phyloP scores from a whole-genome alignment of 2,113 vertebrate genomes.

The Cisticola juncidis region DNA sequence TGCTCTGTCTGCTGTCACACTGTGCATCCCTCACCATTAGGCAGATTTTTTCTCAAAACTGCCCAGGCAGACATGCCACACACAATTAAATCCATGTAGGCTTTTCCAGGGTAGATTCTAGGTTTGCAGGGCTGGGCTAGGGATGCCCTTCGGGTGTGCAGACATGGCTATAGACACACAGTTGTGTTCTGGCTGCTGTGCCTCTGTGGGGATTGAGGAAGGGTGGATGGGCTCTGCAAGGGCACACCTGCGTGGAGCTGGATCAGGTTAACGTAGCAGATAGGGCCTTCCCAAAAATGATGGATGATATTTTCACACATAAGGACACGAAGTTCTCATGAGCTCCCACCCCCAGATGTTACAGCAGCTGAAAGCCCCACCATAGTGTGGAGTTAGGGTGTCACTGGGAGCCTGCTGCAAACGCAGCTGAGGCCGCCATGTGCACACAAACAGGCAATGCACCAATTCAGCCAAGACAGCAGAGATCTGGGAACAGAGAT shows the following conservation, averaged over 20 bases:
- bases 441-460: not conserved
- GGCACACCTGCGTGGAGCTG: not conserved
- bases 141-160: not conserved
- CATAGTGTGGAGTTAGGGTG: not conserved
- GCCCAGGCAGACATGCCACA: not conserved
- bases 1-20: not conserved
- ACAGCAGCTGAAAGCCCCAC: not conserved
- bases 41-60: not conserved
- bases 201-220: not conserved
- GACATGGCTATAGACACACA: not conserved
- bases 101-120: not conserved
- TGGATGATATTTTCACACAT: not conserved
- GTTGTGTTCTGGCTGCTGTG: not conserved
- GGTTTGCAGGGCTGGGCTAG: not conserved
- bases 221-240: not conserved
- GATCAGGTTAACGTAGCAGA: not conserved
- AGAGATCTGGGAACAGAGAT: not conserved
- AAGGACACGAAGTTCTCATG: not conserved
- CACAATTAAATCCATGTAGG: not conserved
- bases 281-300: not conserved
- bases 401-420: not conserved
- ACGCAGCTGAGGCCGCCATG: not conserved
- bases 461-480: not conserved
- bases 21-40: not conserved
- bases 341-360: not conserved